phyloP scores from a whole-genome alignment of 1,140 invertebrate genomes.

The Ceratoteleas bidentatus region DNA sequence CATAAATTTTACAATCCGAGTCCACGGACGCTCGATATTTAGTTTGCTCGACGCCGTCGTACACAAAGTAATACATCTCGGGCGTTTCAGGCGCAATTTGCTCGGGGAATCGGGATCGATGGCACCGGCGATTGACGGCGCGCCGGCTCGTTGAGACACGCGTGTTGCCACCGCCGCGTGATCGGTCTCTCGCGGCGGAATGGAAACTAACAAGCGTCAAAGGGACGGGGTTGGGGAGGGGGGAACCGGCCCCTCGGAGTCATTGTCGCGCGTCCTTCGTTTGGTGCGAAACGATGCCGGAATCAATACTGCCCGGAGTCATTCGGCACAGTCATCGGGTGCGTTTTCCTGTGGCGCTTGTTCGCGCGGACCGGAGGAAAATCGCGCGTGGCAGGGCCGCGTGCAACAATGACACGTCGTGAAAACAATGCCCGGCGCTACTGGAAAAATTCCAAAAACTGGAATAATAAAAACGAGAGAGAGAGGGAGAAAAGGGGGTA shows the following conservation, averaged over 20 bases:
- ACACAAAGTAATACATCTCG: neutral
- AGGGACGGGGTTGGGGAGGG: conserved; percentile 21
- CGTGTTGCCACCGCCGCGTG: conserved; percentile 17
- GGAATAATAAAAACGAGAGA: conserved; percentile 80
- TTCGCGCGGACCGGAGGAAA: conserved; percentile 55
- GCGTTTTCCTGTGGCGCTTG: conserved; percentile 50
- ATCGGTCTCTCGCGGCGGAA: conserved; percentile 34
- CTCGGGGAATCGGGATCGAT: conserved; percentile 6
- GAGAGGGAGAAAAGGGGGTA: conserved; percentile 65
- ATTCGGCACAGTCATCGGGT: conserved; percentile 77
- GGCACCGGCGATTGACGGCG: conserved; percentile 1
- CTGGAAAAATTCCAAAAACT: conserved; percentile 82
- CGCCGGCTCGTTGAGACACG: conserved; percentile 8
- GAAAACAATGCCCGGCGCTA: conserved; percentile 80
- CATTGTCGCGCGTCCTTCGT: conserved; percentile 53
- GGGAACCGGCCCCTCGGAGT: conserved; percentile 23
- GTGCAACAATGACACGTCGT: conserved; percentile 81
- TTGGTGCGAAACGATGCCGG: conserved; percentile 66
- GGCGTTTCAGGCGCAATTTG: conserved; percentile 2
- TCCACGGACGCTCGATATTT: neutral
- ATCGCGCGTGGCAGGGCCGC: conserved; percentile 66
- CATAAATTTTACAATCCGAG: neutral
- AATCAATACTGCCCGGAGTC: conserved; percentile 79
- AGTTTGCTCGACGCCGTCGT: neutral
- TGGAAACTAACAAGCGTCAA: conserved; percentile 57